A percentile compares a stretch with the other conserved stretches of the same genome.
These are phyloP conservation scores for Drosophila birchii DNA, from an alignment of 2,888 invertebrate species.

Conservation along the genomic window DNA sequence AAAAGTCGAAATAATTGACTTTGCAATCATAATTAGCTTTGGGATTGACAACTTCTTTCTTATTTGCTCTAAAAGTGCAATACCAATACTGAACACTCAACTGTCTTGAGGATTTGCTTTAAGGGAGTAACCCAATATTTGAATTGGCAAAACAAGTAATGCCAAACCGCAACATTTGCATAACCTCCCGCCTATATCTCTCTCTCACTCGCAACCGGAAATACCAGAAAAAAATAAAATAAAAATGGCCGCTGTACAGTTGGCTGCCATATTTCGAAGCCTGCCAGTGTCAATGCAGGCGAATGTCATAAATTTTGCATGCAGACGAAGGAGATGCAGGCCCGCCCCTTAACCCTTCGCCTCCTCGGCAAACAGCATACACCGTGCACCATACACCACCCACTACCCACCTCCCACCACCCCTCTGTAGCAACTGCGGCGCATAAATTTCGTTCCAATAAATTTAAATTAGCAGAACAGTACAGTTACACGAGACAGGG, in stretches of 20 bases:
- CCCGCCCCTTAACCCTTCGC: not conserved
- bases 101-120: not conserved
- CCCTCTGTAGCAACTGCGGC: slow-evolving; percentile 27
- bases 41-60: not conserved
- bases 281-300: slow-evolving; percentile 70
- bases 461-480: slow-evolving; percentile 73
- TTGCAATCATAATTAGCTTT: too few relatives aligned
- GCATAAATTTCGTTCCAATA: slow-evolving; percentile 77
- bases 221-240: slow-evolving; percentile 10
- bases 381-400: not conserved
- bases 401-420: not conserved
- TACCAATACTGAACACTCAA: not conserved
- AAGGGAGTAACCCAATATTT: slow-evolving; percentile 5
- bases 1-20: not conserved
- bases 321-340: slow-evolving; percentile 39
- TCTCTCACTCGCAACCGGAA: slow-evolving; percentile 7
- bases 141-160: slow-evolving; percentile 19
- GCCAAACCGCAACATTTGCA: slow-evolving; percentile 39
- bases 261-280: slow-evolving; percentile 59
- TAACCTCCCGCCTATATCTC: slow-evolving; percentile 9
- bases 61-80: not conserved
- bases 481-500: slow-evolving; percentile 39
- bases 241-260: slow-evolving; percentile 33
- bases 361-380: not conserved
- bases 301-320: slow-evolving; percentile 69